Evolutionary conservation across 2,113 vertebrate genomes (phyloP).

Genomic region (Tragelaphus strepsiceros): DNA sequence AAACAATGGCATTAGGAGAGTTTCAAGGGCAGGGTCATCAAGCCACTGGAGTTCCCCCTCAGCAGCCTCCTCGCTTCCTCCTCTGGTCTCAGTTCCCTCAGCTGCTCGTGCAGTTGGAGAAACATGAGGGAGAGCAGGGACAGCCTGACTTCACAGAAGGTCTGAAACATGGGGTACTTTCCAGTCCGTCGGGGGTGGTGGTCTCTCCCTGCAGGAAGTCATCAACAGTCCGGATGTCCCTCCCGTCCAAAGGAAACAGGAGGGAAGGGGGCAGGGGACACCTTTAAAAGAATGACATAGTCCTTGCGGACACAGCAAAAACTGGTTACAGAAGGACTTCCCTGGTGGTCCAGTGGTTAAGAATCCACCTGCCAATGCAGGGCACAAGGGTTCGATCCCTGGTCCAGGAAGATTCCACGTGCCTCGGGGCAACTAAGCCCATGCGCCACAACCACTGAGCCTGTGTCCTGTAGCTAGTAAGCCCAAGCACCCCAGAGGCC

Average conservation of each 20-base stretch:
- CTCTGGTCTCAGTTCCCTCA: neutral
- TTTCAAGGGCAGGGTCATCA: neutral
- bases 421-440: neutral
- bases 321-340: neutral
- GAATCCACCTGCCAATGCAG: neutral
- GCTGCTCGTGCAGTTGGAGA: neutral
- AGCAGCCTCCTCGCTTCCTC: neutral
- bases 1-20: neutral
- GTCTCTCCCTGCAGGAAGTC: neutral
- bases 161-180: neutral
- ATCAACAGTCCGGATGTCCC: accelerated
- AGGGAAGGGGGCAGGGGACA: neutral
- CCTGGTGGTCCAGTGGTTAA: neutral
- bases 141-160: neutral
- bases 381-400: neutral
- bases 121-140: neutral
- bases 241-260: neutral
- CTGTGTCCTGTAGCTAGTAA: neutral
- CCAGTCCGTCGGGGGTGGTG: neutral
- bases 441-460: neutral
- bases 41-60: neutral
- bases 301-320: neutral
- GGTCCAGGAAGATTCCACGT: neutral
- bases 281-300: neutral
- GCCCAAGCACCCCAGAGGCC: neutral